Evolutionary conservation across 2,797 vertebrate species (phyloP), one percentile per base, ranked within the genome.

Genomic region (Caiman crocodilus): DNA sequence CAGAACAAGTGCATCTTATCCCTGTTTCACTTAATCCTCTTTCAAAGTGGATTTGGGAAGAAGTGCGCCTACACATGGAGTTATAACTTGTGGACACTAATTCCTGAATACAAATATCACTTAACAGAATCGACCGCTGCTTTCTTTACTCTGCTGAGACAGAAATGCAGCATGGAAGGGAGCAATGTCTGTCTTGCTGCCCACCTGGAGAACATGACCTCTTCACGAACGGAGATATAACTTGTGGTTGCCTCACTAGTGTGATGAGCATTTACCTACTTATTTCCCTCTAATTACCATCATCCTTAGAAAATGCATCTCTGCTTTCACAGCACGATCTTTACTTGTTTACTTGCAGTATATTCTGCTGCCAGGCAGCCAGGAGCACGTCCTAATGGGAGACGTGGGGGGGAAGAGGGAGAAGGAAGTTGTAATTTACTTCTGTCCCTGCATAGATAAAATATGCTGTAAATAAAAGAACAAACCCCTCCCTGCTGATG

Each of bases 381-480:
- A 71, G 64, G 28, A 94, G 50, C n/a, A 81, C 23, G n/a, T 88
- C 85, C 88, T 21, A 60, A 23, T 75, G 82, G 63, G 42, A 50
- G 42, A 50, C 42, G 42, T 11, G 9, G 42, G 42, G 42, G 42
- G 42, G 42, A 50, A 65, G 76, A 65, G 75, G 61, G 69, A 89
- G 69, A 32, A 84, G 82, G 67, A 79, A 83, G 82, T 75, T 88
- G 61, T 94, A 17, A 90, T 92, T 94, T 93, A 76, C 93, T 92
- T 92, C 89, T 88, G 13, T 79, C 28, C 30, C 76, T 93, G 89
- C 76, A 61, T 84, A 50, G 50, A 25, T 90, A 56, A 75, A 86
- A 78, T 64, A 69, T 26, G 74, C 63, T 15, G 76, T 94, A 91
- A 96, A 95, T 95, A 96, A 90, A 96, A 96, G 79, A 93, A 90